These are phyloP conservation scores for Hirtodrosophila alboralis DNA, from an alignment of 2,888 invertebrate species.

Conservation along the genomic window DNA sequence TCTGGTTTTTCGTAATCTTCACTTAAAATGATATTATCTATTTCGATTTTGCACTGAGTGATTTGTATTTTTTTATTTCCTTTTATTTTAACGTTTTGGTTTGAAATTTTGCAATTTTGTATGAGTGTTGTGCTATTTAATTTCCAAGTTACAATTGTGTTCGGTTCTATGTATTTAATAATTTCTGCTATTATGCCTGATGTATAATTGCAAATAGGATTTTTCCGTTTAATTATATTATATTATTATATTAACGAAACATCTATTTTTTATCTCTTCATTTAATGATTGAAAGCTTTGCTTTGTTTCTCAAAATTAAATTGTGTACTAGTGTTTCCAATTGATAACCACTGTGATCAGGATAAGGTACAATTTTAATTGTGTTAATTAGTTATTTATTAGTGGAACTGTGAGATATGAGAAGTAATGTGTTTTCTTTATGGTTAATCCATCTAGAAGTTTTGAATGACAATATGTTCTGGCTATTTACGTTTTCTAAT, in stretches of 20 bases:
- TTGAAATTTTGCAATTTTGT: conserved; percentile 1
- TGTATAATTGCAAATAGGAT: not conserved
- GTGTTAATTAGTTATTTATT: conserved; percentile 6
- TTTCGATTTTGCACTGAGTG: conserved; percentile 11
- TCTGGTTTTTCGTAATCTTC: conserved; percentile 17
- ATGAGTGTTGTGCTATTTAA: not conserved
- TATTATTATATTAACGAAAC: too few relatives aligned
- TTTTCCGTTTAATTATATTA: too few relatives aligned
- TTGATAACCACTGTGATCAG: conserved; percentile 6
- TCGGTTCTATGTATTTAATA: conserved; percentile 10
- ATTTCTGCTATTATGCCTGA: conserved; percentile 2
- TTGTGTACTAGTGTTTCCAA: conserved; percentile 4
- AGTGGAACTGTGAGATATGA: not conserved
- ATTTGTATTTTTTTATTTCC: conserved; percentile 5
- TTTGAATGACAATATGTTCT: too few relatives aligned
- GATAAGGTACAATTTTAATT: conserved; percentile 9
- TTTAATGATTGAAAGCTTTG: not conserved
- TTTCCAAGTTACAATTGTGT: conserved; percentile 4
- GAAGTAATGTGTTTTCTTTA: too few relatives aligned
- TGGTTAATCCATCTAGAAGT: not conserved
- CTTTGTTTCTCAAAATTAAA: conserved; percentile 7
- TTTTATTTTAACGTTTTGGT: not conserved
- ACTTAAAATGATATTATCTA: conserved; percentile 9
- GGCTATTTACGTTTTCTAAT: too few relatives aligned
- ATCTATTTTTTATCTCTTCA: conserved; percentile 1